Evolutionary conservation across 2,113 vertebrate species (phyloP).

Genomic region (Xenopus borealis): DNA sequence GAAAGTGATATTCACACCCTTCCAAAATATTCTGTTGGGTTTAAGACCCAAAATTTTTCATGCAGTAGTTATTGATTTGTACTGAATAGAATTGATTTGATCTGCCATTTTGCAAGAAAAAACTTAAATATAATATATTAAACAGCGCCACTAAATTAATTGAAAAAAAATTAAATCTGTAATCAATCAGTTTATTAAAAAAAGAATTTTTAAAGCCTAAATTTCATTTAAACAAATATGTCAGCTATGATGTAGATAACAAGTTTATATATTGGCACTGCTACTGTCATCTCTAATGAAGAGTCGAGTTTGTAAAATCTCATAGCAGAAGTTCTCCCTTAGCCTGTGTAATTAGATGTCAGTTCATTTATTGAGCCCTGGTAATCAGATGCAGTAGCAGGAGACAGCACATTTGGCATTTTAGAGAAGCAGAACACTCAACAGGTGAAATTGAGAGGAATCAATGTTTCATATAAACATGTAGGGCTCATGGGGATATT

Average conservation of each 20-base stretch:
- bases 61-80: too few species aligned
- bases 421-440: slow-evolving; percentile 44
- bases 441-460: slow-evolving; percentile 30
- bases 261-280: slow-evolving; percentile 29
- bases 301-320: slow-evolving; percentile 47
- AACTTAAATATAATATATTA: too few species aligned
- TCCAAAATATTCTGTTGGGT: too few species aligned
- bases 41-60: too few species aligned
- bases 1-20: too few species aligned
- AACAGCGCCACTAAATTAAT: too few species aligned
- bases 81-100: too few species aligned
- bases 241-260: slow-evolving; percentile 47
- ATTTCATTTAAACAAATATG: slow-evolving; percentile 46
- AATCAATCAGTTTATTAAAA: slow-evolving; percentile 33
- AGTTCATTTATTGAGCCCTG: slow-evolving; percentile 48
- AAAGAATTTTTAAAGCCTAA: slow-evolving; percentile 19
- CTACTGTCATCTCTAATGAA: slow-evolving; percentile 48
- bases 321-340: slow-evolving; percentile 17
- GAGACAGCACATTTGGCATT: slow-evolving; percentile 42
- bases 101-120: too few species aligned
- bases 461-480: slow-evolving; percentile 47
- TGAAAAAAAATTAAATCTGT: neutral
- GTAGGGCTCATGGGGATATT: slow-evolving; percentile 43
- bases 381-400: slow-evolving; percentile 41
- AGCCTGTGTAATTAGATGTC: slow-evolving; percentile 52